Conservation (phyloP, 2,888 invertebrate species). For the Bellardia pandia region DNA sequence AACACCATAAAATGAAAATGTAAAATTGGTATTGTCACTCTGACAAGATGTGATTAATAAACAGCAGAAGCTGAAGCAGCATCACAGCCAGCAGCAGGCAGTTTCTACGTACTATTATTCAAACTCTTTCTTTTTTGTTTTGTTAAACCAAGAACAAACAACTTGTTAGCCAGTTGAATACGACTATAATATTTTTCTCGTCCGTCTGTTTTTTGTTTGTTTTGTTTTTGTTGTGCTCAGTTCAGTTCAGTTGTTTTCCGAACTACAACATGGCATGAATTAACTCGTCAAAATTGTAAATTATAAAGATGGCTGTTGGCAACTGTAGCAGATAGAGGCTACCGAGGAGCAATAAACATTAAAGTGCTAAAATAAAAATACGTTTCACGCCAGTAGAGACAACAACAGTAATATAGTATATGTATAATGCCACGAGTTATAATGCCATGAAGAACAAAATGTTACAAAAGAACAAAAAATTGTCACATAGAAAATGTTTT, state of each 20-base stretch:
- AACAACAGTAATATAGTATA: conserved; percentile 47
- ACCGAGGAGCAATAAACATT: conserved; percentile 33
- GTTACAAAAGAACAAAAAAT: conserved; percentile 9
- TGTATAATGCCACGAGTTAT: conserved; percentile 56
- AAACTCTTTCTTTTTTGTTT: conserved; percentile 23
- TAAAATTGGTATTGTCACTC: conserved; percentile 82
- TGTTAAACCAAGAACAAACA: conserved; percentile 65
- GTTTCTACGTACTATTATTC: conserved; percentile 4
- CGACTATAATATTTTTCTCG: conserved; percentile 16
- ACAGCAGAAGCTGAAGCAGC: conserved; percentile 50
- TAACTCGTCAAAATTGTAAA: conserved; percentile 73
- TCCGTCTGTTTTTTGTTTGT: not conserved
- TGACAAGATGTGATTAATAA: conserved; percentile 74
- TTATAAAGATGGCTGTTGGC: conserved; percentile 71
- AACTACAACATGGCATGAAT: conserved; percentile 68
- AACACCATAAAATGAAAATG: conserved; percentile 79
- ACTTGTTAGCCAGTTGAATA: conserved; percentile 70
- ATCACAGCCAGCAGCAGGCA: conserved; percentile 23
- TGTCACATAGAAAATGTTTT: conserved; percentile 23
- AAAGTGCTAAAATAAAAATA: conserved; percentile 71
- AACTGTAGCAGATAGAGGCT: conserved; percentile 33
- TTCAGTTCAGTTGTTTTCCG: conserved; percentile 25
- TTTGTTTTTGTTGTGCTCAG: conserved; percentile 14
- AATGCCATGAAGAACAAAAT: conserved; percentile 40
- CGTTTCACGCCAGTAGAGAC: conserved; percentile 68